Evolutionary conservation across 2,888 invertebrate genomes (phyloP).

Genomic region (Tethea ocularis): DNA sequence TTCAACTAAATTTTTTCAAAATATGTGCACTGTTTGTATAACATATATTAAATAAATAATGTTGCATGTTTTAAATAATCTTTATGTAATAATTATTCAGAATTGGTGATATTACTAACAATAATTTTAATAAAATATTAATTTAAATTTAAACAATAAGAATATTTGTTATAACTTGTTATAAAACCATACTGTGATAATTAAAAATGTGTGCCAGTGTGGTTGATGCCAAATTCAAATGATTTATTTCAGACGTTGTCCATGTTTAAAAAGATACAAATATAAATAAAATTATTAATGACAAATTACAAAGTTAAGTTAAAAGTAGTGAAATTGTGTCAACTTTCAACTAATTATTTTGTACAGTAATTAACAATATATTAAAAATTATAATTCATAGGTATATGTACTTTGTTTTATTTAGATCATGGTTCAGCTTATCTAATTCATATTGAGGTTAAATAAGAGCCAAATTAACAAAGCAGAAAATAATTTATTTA

Average conservation of each 20-base stretch:
- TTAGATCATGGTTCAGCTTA: background rate
- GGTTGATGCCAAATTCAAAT: constrained; percentile 56
- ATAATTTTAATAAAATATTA: background rate
- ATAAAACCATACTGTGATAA: constrained; percentile 29
- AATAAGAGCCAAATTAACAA: background rate
- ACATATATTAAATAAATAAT: too few relatives aligned
- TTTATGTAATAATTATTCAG: constrained; percentile 18
- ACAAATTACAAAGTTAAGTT: too few relatives aligned
- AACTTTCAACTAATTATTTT: too few relatives aligned
- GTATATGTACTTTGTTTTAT: constrained; percentile 5
- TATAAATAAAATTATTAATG: too few relatives aligned
- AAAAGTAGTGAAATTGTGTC: constrained; percentile 47
- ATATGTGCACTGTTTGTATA: too few relatives aligned
- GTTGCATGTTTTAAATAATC: too few relatives aligned
- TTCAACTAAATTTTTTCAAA: too few relatives aligned
- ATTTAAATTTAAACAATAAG: background rate
- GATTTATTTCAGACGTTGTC: too few relatives aligned
- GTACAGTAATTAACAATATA: constrained; percentile 53
- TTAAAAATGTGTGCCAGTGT: constrained; percentile 17
- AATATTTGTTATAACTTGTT: constrained; percentile 25
- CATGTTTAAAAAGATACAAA: too few relatives aligned
- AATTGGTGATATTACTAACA: constrained; percentile 2
- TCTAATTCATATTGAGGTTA: background rate
- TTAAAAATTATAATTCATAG: constrained; percentile 53
- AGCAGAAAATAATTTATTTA: constrained; percentile 9